Evolutionary conservation across 1,140 invertebrate species (phyloP).

Genomic region (Hypothenemus hampei): DNA sequence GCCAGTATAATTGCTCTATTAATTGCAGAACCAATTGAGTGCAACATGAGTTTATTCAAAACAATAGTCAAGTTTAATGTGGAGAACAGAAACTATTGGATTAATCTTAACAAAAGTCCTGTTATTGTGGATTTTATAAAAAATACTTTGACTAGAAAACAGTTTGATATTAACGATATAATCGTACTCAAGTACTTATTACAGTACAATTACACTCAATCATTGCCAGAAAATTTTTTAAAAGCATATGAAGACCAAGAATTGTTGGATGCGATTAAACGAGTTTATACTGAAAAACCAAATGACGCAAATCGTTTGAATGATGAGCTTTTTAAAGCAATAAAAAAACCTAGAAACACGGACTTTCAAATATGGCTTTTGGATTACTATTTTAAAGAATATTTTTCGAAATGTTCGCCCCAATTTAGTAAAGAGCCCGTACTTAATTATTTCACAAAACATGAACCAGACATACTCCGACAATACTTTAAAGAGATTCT

Average conservation of each 20-base stretch:
- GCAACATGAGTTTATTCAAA: neutral
- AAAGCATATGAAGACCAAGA: neutral
- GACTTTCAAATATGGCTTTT: constrained; percentile 3
- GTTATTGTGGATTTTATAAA: neutral
- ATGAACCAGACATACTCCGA: neutral
- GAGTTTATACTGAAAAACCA: neutral
- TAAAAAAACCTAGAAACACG: constrained; percentile 4
- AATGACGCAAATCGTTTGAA: neutral
- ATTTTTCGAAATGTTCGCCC: neutral
- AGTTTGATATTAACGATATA: neutral
- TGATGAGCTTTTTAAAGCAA: neutral
- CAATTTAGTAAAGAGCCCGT: neutral
- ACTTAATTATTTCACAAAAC: neutral
- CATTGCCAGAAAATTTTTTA: constrained; percentile 1
- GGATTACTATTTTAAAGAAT: neutral
- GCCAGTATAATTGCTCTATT: neutral
- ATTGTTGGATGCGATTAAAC: constrained; percentile 1
- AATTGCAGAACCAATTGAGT: neutral
- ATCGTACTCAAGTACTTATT: neutral
- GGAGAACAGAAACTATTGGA: neutral
- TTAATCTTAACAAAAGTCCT: constrained; percentile 4
- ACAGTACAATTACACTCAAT: neutral
- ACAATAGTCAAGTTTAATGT: constrained; percentile 3
- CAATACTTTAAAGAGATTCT: constrained; percentile 9
- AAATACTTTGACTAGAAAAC: neutral